Conservation (phyloP, 2,888 invertebrate species). For the Lasiommata megera region DNA sequence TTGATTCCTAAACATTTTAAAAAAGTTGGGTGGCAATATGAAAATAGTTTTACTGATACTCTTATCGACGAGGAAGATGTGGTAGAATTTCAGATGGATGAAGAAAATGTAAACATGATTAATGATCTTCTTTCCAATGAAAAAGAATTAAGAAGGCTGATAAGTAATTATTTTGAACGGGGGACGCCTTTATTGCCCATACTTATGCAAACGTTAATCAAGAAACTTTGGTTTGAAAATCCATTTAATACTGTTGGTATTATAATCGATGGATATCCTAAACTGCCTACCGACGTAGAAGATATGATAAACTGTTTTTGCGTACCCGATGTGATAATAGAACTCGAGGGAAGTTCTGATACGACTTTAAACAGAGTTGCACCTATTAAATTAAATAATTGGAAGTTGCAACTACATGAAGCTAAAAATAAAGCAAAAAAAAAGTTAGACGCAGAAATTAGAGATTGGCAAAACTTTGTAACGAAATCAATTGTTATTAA, state of each 20-base stretch:
- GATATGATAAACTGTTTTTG: conserved; percentile 71
- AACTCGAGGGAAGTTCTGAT: conserved; percentile 62
- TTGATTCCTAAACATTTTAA: conserved; percentile 66
- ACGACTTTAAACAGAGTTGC: conserved; percentile 52
- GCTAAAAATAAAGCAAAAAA: conserved; percentile 49
- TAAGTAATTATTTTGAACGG: conserved; percentile 73
- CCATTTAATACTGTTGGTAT: conserved; percentile 76
- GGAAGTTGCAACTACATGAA: conserved; percentile 63
- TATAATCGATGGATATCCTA: conserved; percentile 84
- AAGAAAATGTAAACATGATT: conserved; percentile 54
- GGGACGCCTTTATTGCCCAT: conserved; percentile 67
- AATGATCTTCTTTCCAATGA: conserved; percentile 60
- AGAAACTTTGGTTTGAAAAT: conserved; percentile 75
- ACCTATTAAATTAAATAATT: conserved; percentile 52
- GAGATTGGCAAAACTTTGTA: conserved; percentile 53
- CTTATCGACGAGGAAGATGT: conserved; percentile 56
- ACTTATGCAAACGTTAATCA: conserved; percentile 66
- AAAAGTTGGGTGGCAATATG: conserved; percentile 65
- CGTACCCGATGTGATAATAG: conserved; percentile 82
- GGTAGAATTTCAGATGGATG: conserved; percentile 58
- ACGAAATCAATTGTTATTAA: conserved; percentile 52
- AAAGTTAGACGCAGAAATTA: conserved; percentile 44
- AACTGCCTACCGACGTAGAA: conserved; percentile 74
- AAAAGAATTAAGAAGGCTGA: conserved; percentile 54
- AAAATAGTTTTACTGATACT: conserved; percentile 60